These are phyloP conservation scores for Ciconia nigra DNA, from an alignment of 2,797 vertebrate genomes.

Conservation along the genomic window DNA sequence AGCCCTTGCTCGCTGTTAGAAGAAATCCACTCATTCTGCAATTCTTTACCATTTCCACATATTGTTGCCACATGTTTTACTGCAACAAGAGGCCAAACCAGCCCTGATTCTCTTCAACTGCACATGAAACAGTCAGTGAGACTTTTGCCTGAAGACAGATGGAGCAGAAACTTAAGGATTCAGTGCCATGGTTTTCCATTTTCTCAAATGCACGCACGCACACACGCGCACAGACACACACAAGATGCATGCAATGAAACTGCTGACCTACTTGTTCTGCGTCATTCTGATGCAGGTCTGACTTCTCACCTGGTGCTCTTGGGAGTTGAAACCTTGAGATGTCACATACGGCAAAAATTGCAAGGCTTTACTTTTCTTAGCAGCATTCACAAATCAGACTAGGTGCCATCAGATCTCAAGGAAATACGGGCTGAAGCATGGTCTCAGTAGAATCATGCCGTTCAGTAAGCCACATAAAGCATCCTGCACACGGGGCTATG, in stretches of 20 bases:
- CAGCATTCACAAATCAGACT: not conserved
- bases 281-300: slow-evolving; percentile 7
- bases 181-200: not conserved
- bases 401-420: not conserved
- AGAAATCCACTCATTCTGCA: slow-evolving; percentile 6
- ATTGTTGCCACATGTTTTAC: not conserved
- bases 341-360: not conserved
- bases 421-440: not conserved
- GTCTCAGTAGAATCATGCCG: not conserved
- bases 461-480: not conserved
- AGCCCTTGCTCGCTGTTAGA: not conserved
- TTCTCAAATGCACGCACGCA: not conserved
- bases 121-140: not conserved
- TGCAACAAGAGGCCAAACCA: not conserved
- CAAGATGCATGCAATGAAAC: not conserved
- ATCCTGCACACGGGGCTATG: not conserved
- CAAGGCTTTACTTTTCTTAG: not conserved
- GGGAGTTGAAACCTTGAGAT: slow-evolving; percentile 1
- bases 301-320: slow-evolving; percentile 6
- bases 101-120: not conserved
- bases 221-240: not conserved
- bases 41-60: not conserved
- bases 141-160: not conserved
- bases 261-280: slow-evolving; percentile 48
- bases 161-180: not conserved